Conservation (phyloP, 92 coral and sea anemone genomes). For the Epizoanthus illoricatus region DNA sequence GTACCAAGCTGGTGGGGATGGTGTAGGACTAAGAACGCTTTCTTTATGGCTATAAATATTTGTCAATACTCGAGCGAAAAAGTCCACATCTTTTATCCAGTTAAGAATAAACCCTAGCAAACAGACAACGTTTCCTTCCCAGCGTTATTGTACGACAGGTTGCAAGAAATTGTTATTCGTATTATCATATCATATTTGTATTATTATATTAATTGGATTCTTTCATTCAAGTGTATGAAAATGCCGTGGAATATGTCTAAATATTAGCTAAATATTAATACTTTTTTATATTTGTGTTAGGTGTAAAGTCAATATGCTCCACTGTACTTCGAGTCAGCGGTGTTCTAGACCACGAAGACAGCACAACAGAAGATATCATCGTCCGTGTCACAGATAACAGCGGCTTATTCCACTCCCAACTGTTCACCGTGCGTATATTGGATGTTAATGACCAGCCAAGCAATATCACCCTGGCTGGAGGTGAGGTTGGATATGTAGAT, state of each 20-base stretch:
- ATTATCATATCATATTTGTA: too few relatives aligned
- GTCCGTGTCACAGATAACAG: slow-evolving; percentile 81
- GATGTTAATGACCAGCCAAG: slow-evolving; percentile 89
- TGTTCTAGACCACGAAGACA: slow-evolving; percentile 65
- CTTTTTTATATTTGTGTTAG: slow-evolving; percentile 14
- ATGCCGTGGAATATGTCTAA: too few relatives aligned
- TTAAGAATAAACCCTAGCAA: too few relatives aligned
- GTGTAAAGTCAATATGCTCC: slow-evolving; percentile 69
- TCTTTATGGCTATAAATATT: too few relatives aligned
- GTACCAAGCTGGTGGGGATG: too few relatives aligned
- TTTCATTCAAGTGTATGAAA: too few relatives aligned
- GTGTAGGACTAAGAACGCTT: background rate
- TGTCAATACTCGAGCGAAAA: too few relatives aligned
- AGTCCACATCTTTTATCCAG: too few relatives aligned
- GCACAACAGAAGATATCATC: slow-evolving; percentile 62
- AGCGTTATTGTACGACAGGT: too few relatives aligned
- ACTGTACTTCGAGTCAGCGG: slow-evolving; percentile 69
- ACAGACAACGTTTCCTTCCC: too few relatives aligned
- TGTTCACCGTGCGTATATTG: slow-evolving; percentile 63
- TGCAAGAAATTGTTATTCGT: too few relatives aligned
- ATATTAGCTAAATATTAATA: background rate
- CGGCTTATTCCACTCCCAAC: slow-evolving; percentile 71
- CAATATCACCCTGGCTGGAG: slow-evolving; percentile 81
- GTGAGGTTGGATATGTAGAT: slow-evolving; percentile 63
- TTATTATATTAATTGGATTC: too few relatives aligned